Conservation (phyloP, 2,113 vertebrate genomes). For the Prochilodus magdalenae region DNA sequence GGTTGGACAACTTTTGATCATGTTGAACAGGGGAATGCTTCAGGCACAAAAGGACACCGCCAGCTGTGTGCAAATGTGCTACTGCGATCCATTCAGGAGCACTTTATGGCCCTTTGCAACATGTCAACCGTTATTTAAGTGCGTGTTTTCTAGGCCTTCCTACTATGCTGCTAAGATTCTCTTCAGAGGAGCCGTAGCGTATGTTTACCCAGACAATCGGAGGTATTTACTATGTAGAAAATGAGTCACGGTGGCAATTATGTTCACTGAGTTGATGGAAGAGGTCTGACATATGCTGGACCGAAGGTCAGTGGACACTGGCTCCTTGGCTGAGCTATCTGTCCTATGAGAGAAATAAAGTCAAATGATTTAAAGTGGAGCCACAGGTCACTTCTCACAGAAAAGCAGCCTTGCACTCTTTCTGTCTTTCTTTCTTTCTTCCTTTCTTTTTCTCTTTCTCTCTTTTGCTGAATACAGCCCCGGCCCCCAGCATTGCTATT, state of each 20-base stretch:
- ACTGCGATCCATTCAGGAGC: slow-evolving; percentile 6
- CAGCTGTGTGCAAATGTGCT: slow-evolving; percentile 35
- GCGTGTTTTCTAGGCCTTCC: not conserved
- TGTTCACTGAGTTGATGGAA: slow-evolving; percentile 31
- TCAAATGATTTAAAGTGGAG: slow-evolving; percentile 29
- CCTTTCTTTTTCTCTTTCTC: not conserved
- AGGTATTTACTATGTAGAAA: slow-evolving; percentile 18
- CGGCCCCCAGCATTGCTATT: not conserved
- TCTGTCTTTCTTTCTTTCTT: no score
- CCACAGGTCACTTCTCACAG: slow-evolving; percentile 12
- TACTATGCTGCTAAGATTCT: not conserved
- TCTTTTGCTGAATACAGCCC: not conserved
- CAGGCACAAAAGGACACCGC: slow-evolving; percentile 21
- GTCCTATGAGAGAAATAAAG: slow-evolving; percentile 54
- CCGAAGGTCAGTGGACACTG: slow-evolving; percentile 43
- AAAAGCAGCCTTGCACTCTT: not conserved
- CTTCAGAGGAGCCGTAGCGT: slow-evolving; percentile 18
- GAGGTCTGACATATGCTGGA: slow-evolving; percentile 51
- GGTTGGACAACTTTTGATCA: slow-evolving; percentile 31
- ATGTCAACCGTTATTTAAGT: slow-evolving; percentile 8
- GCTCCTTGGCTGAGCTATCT: slow-evolving; percentile 34
- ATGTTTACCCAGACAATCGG: slow-evolving; percentile 1
- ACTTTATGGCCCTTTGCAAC: slow-evolving; percentile 26
- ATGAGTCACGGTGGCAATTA: slow-evolving; percentile 17
- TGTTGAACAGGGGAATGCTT: slow-evolving; percentile 23